Conservation (phyloP, 2,797 vertebrate species). For the Propithecus perrieri region DNA sequence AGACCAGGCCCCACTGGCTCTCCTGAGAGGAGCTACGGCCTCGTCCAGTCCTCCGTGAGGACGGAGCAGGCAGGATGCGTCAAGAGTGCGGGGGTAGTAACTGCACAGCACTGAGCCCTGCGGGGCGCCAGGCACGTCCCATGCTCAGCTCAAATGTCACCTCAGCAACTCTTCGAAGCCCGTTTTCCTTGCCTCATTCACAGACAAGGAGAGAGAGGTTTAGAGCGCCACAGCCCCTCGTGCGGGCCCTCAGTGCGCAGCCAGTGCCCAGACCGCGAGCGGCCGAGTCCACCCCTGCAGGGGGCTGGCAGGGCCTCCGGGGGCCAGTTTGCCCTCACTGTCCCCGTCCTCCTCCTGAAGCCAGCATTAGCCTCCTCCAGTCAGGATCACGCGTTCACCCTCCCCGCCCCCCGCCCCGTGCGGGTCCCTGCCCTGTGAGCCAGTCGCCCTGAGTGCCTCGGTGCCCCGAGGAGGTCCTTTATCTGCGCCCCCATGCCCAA, state of each 20-base stretch:
- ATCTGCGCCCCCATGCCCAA: too few species aligned
- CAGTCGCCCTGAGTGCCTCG: not conserved
- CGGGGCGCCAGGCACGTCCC: not conserved
- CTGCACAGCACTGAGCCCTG: fast-evolving
- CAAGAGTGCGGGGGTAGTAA: fast-evolving
- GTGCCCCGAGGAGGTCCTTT: not conserved
- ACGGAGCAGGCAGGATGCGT: not conserved
- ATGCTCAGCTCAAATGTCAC: fast-evolving
- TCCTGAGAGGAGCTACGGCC: not conserved
- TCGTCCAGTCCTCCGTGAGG: too few species aligned
- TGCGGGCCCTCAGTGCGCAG: not conserved
- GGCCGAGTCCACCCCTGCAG: not conserved
- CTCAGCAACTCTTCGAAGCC: fast-evolving
- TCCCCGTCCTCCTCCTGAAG: not conserved
- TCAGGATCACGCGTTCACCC: too few species aligned
- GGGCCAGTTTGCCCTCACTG: not conserved
- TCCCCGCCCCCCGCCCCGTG: not conserved
- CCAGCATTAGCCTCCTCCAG: not conserved
- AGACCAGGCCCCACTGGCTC: fast-evolving
- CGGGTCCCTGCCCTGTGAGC: not conserved
- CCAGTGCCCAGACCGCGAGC: not conserved
- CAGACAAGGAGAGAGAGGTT: not conserved
- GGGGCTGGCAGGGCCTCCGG: not conserved
- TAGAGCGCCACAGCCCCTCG: not conserved
- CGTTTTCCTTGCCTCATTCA: not conserved